Percentiles rank a stretch among this genome's conserved stretches.
Conservation (phyloP, 2,113 vertebrate species). For the Colaptes auratus region DNA sequence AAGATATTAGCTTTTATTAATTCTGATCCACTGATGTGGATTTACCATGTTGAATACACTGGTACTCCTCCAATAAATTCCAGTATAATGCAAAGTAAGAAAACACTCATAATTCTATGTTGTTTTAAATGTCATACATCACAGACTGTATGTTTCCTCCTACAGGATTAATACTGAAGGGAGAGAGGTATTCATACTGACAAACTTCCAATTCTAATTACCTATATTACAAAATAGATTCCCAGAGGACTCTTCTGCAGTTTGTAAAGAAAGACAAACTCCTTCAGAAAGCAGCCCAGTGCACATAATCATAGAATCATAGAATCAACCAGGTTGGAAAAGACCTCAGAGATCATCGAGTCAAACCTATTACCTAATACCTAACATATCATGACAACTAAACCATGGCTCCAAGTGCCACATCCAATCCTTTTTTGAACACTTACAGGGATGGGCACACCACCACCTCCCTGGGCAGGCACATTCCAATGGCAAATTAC, state of each 20-base stretch:
- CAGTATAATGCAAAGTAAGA: not conserved
- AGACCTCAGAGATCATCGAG: too few species aligned
- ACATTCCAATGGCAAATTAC: too few species aligned
- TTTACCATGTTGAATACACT: conserved; percentile 8
- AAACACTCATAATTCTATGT: not conserved
- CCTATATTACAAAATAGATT: not conserved
- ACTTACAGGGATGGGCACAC: too few species aligned
- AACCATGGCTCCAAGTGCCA: too few species aligned
- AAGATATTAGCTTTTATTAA: conserved; percentile 61
- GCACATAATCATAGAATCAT: too few species aligned
- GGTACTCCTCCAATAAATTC: not conserved
- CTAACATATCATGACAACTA: too few species aligned
- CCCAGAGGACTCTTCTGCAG: not conserved
- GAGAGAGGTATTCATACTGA: not conserved
- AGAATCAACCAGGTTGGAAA: too few species aligned
- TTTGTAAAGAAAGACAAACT: not conserved
- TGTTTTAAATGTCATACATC: not conserved
- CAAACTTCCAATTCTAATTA: not conserved
- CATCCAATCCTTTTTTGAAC: too few species aligned
- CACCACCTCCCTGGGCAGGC: too few species aligned
- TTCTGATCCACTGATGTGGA: conserved; percentile 29
- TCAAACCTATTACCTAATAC: too few species aligned
- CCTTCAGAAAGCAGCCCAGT: not conserved
- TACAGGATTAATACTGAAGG: not conserved
- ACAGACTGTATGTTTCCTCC: not conserved